phyloP scores from a whole-genome alignment of 1,140 invertebrate genomes.

The Drosophila jambulina region DNA sequence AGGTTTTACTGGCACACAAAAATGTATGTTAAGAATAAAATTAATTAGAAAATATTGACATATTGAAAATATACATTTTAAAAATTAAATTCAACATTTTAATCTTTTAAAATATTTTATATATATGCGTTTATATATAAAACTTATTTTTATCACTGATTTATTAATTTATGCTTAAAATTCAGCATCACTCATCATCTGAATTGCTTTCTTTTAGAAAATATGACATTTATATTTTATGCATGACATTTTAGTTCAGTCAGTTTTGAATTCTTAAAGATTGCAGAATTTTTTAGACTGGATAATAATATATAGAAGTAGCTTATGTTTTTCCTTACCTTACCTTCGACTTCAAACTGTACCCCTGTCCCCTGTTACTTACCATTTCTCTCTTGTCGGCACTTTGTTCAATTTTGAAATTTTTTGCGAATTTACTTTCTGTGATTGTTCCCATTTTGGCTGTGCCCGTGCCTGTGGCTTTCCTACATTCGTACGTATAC shows the following conservation, averaged over 20 bases:
- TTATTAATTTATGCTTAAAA: background rate
- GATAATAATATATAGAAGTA: background rate
- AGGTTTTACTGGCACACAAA: background rate
- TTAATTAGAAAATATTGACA: too few species aligned
- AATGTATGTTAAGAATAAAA: too few species aligned
- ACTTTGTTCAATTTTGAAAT: slow-evolving; percentile 34
- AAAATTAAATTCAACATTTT: background rate
- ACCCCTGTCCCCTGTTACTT: slow-evolving; percentile 2
- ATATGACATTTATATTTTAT: too few species aligned
- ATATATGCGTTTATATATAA: background rate
- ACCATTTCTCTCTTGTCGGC: slow-evolving; percentile 29
- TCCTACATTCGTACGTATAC: slow-evolving; percentile 14
- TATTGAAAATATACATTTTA: background rate
- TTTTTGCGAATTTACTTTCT: slow-evolving; percentile 49
- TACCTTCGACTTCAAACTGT: background rate
- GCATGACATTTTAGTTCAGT: background rate
- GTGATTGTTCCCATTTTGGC: slow-evolving; percentile 46
- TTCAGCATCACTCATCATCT: background rate
- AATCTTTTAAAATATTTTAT: too few species aligned
- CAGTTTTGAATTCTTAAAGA: background rate
- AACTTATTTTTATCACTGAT: background rate
- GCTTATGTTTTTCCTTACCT: background rate
- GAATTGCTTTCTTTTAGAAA: background rate
- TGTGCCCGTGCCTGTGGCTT: slow-evolving; percentile 21
- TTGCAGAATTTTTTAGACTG: background rate